Base-by-base conservation (phyloP, 2,888 invertebrate species). In the Baronia brevicornis region DNA sequence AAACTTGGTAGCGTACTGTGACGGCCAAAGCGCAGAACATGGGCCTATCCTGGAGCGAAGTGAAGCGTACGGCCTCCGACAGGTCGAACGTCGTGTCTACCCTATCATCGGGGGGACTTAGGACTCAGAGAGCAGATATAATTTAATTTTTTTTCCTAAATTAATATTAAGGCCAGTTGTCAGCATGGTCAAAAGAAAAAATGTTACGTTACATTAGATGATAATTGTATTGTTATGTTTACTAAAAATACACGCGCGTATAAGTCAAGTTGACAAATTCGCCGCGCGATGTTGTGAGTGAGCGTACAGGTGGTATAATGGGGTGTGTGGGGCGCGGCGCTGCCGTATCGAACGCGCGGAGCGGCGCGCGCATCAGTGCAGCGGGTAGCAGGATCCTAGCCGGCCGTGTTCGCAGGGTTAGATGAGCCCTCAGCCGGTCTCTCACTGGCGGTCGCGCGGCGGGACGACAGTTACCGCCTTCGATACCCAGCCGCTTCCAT, bases 241-340 rank as follows among this genome's bases (percentile, higher is more conserved):
- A 50, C 48, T 37, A 48, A 23, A 32, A 25, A 30, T 36, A 23
- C 24, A 28, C 33, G 26, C 33, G 38, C 40, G 27, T 21, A 35
- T 35, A 36, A 35, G 39, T 42, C 36, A 34, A 39, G 47, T 50
- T 42, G 54, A 52, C 48, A 44, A 47, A 60, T 62, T 66, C 62
- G 66, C 67, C 62, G 57, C 60, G 65, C 60, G 66, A 65, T 78
- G 79, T 80, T 77, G 65, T 77, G 80, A 71, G 73, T 62, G 70
- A 68, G 72, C 73, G 68, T 67, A 80, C 80, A 82, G 80, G 82
- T 82, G 80, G 77, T 68, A 69, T 69, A 68, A 54, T 58, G 60
- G 65, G 59, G 49, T 38, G 54, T 57, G 60, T 63, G 69, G 77
- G 78, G 79, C 73, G 80, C 73, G 78, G 58, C 51, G 52, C 30